Base-by-base conservation (phyloP, 2,113 vertebrate species). In the Pachyramphus minor region DNA sequence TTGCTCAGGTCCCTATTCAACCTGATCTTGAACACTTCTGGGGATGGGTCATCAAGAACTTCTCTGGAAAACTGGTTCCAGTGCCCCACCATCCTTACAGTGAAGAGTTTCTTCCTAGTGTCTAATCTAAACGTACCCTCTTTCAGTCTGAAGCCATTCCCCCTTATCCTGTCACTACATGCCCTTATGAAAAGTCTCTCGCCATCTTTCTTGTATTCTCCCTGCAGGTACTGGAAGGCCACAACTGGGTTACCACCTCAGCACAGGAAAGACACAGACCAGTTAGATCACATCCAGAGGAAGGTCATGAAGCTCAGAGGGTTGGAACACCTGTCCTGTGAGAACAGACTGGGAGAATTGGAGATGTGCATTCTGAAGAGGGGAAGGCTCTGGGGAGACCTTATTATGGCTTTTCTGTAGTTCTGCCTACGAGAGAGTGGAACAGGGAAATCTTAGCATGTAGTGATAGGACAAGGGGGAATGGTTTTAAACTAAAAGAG, bases 381-480 rank as follows among this genome's bases (percentile, higher is more conserved):
- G 21, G 47, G 10, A 28, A 0, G 0, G n/a, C 15, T 92, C 19
- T 9, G 12, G 15, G 4, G 72, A 64, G 49, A 45, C 0, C 0
- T 19, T 37, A 39, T 19, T n/a, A 14, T 25, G 8, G 7, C 5
- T 17, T 52, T 82, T n/a, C 20, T 27, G 7, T 50, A 27, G 12
- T 45, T 50, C 25, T 25, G 2, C 13, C n/a, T 53, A 28, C 8
- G 47, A 52, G n/a, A 35, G 66, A 53, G 25, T 12, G 11, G 52
- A 58, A 55, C 6, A 47, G 18, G 23, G 44, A 47, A 14, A 9
- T 67, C 78, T 66, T 49, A 22, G 8, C 20, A 8, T 50, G 12
- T 39, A 49, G 9, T 12, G 5, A 27, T 4, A 44, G 11, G 31
- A 25, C 15, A 78, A 60, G 13, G 11, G 3, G 8, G 5, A 7